Evolutionary conservation across 1,140 invertebrate species (phyloP).

Genomic region (Doryteuthis pealeii): DNA sequence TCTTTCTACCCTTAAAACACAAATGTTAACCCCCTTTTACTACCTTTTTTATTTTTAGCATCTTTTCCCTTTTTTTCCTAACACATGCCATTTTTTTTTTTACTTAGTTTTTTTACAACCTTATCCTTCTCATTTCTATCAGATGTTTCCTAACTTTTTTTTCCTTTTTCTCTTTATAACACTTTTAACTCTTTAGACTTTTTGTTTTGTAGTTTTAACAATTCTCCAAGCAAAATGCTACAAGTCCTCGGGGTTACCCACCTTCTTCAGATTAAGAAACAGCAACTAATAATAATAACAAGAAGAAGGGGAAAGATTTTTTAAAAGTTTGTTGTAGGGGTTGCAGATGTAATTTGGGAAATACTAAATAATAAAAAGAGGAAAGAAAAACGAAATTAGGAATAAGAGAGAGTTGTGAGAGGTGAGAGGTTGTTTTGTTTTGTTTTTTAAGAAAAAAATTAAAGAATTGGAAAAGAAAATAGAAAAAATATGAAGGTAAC

Average conservation of each 20-base stretch:
- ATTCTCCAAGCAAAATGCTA: neutral
- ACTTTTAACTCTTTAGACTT: neutral
- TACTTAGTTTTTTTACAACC: neutral
- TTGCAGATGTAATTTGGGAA: no score
- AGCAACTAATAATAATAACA: neutral
- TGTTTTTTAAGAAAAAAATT: no score
- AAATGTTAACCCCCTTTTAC: neutral
- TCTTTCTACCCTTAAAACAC: neutral
- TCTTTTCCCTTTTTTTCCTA: neutral
- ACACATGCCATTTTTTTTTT: neutral
- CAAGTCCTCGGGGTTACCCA: neutral
- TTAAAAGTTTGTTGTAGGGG: no score
- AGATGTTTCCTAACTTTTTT: neutral
- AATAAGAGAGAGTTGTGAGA: no score
- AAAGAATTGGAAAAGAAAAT: no score
- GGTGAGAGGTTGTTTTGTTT: no score
- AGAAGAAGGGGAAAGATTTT: no score
- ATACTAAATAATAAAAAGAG: no score
- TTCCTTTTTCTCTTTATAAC: neutral
- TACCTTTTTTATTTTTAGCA: neutral
- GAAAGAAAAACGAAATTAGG: no score
- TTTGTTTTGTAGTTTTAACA: conserved; percentile 1
- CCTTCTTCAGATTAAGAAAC: neutral
- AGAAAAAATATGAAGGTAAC: no score
- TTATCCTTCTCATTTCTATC: neutral